Evolutionary conservation across 2,113 vertebrate genomes (phyloP), one percentile per base, ranked within the genome.

Genomic region (Zosterops borbonicus): DNA sequence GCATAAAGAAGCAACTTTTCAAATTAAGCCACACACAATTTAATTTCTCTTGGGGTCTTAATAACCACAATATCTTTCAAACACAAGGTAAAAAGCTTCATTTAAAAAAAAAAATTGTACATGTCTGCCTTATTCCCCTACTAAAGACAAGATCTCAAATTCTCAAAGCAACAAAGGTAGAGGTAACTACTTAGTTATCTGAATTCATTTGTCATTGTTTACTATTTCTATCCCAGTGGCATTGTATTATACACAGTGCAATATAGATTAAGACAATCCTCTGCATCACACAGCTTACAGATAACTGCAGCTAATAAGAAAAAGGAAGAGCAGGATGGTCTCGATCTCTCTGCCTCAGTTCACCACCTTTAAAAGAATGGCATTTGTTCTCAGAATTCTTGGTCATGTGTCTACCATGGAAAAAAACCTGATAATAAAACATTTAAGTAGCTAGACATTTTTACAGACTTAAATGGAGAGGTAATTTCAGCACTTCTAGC

Each of bases 1-100:
- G 74, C 85, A 46, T 67, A 67, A 78, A 89, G 84, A 85, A 81
- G 76, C 87, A 96, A 79, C 94, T 90, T 80, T 87, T 96, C 80
- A 92, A 82, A 85, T 55, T 74, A 65, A 59, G 69, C 46, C 49
- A 77, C 13, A 42, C 24, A 71, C 28, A 47, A 56, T 79, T 83
- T 87, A 42, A 68, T 89, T 96, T 96, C 92, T 96, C 94, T 39
- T 35, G 88, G 53, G 86, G 31, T 83, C 73, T 93, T 96, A 49
- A 50, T 92, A 79, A 65, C 55, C 18, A 64, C 75, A 53, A 9
- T 85, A 82, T 58, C 84, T 93, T 93, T 90, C 67, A 95, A 96
- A 85, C 23, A 31, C 24, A 73, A 89, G 25, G 63, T 41, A 81
- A 37, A n/a, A 62, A 59, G 2, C 55, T 55, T 80, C 28, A 55